phyloP scores from a whole-genome alignment of 37 sponge, comb jelly and placozoan species.

The Spongia lamella region DNA sequence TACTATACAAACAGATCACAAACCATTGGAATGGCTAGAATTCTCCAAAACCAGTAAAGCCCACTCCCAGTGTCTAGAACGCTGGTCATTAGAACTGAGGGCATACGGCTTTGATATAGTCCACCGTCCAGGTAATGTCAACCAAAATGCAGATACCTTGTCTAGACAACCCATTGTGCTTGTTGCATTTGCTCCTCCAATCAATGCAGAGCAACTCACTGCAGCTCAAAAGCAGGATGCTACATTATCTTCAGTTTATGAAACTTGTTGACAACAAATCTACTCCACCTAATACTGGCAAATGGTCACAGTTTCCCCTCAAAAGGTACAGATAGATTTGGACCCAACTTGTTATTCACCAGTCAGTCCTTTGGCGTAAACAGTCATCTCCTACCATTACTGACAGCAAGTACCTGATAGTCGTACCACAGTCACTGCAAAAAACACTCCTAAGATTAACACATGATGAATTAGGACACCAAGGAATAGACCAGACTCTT shows the following conservation, averaged over 20 bases:
- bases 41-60: neutral
- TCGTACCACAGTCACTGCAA: conserved; percentile 6
- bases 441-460: neutral
- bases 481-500: conserved; percentile 12
- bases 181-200: neutral
- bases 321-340: conserved; percentile 13
- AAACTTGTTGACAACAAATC: neutral
- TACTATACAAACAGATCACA: conserved; percentile 17
- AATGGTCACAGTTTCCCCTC: neutral
- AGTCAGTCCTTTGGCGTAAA: conserved; percentile 6
- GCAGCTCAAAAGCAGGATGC: conserved; percentile 8
- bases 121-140: neutral
- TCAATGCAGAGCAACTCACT: neutral
- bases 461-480: conserved; percentile 30
- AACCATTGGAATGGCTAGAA: conserved; percentile 14
- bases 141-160: conserved; percentile 11
- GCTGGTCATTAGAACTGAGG: conserved; percentile 19
- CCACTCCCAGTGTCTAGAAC: conserved; percentile 8
- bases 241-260: neutral
- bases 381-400: conserved; percentile 4
- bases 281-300: neutral
- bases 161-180: neutral
- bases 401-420: neutral
- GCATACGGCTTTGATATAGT: conserved; percentile 13
- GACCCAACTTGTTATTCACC: conserved; percentile 2